Conservation (phyloP, 2,888 invertebrate species). For the Oxyteleia sp. region DNA sequence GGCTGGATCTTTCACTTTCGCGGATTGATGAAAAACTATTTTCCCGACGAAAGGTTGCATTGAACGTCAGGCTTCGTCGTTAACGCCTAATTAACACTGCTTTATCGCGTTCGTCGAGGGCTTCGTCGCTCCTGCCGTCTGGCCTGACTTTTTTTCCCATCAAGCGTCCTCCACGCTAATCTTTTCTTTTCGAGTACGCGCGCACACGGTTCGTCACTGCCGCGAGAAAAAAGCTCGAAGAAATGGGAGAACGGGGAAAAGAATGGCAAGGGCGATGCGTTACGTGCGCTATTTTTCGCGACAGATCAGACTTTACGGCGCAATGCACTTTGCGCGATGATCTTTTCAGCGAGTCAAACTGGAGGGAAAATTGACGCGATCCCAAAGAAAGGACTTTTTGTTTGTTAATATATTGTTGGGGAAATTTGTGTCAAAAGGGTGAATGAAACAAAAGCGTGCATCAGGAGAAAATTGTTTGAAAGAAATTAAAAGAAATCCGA, state of each 20-base stretch:
- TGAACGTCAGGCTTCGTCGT: slow-evolving; percentile 20
- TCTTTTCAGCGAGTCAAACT: not conserved
- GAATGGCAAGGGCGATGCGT: slow-evolving; percentile 12
- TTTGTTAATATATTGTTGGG: too few species aligned
- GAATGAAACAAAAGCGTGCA: too few species aligned
- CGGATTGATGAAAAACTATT: not conserved
- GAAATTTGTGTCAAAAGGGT: too few species aligned
- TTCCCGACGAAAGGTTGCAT: slow-evolving; percentile 1
- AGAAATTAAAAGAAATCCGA: slow-evolving; percentile 17
- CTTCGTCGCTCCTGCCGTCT: slow-evolving; percentile 34
- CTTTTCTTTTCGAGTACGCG: slow-evolving; percentile 41
- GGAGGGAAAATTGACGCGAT: too few species aligned
- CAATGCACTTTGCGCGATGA: slow-evolving; percentile 29
- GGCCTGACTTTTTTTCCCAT: slow-evolving; percentile 37
- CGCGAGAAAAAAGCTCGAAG: slow-evolving; percentile 5
- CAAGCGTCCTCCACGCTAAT: slow-evolving; percentile 41
- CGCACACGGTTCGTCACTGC: slow-evolving; percentile 23
- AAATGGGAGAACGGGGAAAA: slow-evolving; percentile 15
- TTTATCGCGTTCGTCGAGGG: slow-evolving; percentile 51
- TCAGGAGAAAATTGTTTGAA: too few species aligned
- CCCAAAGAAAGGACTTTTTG: too few species aligned
- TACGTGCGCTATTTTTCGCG: slow-evolving; percentile 19
- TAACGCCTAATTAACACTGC: slow-evolving; percentile 66
- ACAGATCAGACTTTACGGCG: slow-evolving; percentile 27
- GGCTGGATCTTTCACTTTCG: not conserved